Percentiles rank a stretch among this genome's conserved stretches.
These are phyloP conservation scores for Aythya baeri DNA, from an alignment of 2,113 vertebrate genomes.

Conservation along the genomic window DNA sequence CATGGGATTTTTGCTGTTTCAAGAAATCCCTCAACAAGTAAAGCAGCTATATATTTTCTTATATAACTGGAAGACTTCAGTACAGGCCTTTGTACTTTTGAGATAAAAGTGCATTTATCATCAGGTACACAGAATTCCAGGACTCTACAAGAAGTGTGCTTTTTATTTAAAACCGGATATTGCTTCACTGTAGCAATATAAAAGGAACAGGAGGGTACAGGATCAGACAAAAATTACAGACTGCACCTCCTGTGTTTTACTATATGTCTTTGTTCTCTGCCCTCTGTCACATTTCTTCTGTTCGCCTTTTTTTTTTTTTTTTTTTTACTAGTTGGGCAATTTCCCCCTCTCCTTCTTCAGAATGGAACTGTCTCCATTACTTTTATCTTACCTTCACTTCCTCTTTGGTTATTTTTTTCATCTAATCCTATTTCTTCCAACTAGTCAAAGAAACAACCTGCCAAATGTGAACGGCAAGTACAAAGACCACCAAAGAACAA, in stretches of 20 bases:
- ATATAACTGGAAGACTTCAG: not conserved
- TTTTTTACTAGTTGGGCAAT: not conserved
- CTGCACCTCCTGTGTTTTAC: not conserved
- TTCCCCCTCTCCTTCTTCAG: not conserved
- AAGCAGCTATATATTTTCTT: not conserved
- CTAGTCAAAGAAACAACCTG: not conserved
- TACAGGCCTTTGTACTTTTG: not conserved
- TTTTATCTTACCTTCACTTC: not conserved
- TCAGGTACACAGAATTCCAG: not conserved
- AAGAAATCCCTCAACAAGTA: not conserved
- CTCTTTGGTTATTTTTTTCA: not conserved
- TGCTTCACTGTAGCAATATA: not conserved
- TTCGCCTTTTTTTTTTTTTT: not conserved
- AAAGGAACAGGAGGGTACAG: not conserved
- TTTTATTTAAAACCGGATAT: not conserved
- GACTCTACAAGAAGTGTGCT: rapidly evolving
- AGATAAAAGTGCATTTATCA: not conserved
- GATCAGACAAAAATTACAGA: not conserved
- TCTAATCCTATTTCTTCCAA: not conserved
- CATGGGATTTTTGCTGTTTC: too few relatives aligned
- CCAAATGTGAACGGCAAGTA: not conserved
- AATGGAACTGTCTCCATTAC: not conserved
- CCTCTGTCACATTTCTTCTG: not conserved
- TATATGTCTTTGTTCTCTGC: not conserved
- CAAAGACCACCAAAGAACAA: not conserved